Conservation (phyloP, 2,888 invertebrate genomes). For the Hypercompe scribonia region DNA sequence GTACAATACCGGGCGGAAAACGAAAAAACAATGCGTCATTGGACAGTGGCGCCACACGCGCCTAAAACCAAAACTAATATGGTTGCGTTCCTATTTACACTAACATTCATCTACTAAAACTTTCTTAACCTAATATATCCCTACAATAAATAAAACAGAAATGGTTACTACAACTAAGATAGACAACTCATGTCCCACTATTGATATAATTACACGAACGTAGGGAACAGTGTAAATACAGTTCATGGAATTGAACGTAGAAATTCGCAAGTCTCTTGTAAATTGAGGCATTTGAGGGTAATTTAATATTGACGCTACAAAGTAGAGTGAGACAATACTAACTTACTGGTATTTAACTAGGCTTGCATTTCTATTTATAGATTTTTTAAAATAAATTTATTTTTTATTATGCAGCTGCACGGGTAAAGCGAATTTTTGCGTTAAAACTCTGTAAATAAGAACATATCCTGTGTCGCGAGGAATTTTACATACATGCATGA, state of each 20-base stretch:
- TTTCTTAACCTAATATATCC: background rate
- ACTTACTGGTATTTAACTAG: constrained; percentile 25
- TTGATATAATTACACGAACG: background rate
- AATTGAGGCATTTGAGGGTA: constrained; percentile 24
- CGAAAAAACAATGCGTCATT: too few relatives aligned
- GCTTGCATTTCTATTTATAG: background rate
- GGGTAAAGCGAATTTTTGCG: too few relatives aligned
- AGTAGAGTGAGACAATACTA: constrained; percentile 37
- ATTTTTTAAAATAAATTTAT: background rate
- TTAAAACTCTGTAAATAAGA: too few relatives aligned
- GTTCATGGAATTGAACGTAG: too few relatives aligned
- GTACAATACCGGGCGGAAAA: too few relatives aligned
- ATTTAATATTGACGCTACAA: constrained; percentile 34
- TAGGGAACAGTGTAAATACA: too few relatives aligned
- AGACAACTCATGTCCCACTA: background rate
- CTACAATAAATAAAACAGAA: too few relatives aligned
- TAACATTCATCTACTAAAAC: background rate
- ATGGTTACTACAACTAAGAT: background rate
- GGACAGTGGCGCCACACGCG: too few relatives aligned
- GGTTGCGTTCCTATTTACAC: too few relatives aligned
- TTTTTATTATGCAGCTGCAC: background rate
- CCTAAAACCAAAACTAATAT: too few relatives aligned
- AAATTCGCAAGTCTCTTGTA: background rate
- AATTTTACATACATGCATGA: too few relatives aligned
- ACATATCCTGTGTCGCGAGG: too few relatives aligned